These are phyloP conservation scores for Nebria brevicollis DNA, from an alignment of 2,888 invertebrate species.

Conservation along the genomic window DNA sequence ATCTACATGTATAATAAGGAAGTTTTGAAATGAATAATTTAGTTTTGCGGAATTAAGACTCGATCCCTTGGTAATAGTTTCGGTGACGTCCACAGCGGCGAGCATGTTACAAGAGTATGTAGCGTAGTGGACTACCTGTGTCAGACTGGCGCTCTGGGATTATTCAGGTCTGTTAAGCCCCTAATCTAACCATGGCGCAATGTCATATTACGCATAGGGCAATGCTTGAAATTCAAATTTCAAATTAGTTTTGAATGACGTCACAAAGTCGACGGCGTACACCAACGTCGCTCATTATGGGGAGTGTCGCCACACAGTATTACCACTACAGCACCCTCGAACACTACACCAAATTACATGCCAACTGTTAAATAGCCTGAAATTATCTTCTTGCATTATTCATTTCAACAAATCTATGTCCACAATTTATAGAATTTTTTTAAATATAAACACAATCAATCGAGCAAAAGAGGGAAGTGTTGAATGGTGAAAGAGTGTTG, in stretches of 20 bases:
- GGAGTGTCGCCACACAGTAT: not conserved
- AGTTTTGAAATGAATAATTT: not conserved
- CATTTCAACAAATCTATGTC: no score
- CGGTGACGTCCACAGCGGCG: not conserved
- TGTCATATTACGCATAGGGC: slow-evolving; percentile 28
- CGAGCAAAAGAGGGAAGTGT: no score
- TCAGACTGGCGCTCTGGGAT: slow-evolving; percentile 21
- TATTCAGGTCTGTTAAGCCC: slow-evolving; percentile 32
- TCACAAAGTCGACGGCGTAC: slow-evolving; percentile 20
- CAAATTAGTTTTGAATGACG: slow-evolving; percentile 38
- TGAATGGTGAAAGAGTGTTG: no score
- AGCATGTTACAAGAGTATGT: not conserved
- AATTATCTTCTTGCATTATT: not conserved
- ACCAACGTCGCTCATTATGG: not conserved
- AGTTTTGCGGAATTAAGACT: not conserved
- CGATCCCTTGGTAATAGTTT: not conserved
- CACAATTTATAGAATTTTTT: no score
- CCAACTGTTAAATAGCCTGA: not conserved
- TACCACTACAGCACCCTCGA: not conserved
- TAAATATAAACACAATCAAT: no score
- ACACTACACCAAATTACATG: slow-evolving; percentile 6
- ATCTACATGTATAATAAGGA: not conserved
- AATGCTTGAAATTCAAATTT: slow-evolving; percentile 45
- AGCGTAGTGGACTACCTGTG: not conserved
- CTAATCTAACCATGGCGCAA: slow-evolving; percentile 31